A percentile compares a stretch with the other conserved stretches of the same genome.
phyloP scores from a whole-genome alignment of 2,113 vertebrate species.

The Gobiocypris rarus region DNA sequence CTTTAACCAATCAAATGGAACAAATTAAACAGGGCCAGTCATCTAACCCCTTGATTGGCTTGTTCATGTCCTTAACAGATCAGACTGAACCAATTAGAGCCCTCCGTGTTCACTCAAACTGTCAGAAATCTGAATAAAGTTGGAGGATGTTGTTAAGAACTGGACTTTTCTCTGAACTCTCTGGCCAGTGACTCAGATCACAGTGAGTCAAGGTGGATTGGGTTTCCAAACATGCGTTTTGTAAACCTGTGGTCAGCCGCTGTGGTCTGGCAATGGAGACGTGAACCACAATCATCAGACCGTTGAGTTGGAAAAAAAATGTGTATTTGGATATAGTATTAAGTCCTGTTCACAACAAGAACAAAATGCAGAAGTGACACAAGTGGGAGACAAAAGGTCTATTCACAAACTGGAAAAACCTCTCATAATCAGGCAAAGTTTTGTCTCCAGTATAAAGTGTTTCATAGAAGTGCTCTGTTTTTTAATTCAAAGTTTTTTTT shows the following conservation, averaged over 20 bases:
- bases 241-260: constrained; percentile 11
- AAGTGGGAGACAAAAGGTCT: neutral
- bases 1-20: constrained; percentile 44
- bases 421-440: neutral
- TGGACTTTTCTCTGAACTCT: constrained; percentile 22
- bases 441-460: neutral
- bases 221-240: constrained; percentile 31
- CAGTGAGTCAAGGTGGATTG: constrained; percentile 30
- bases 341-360: neutral
- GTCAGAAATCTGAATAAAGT: constrained; percentile 23
- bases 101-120: constrained; percentile 20
- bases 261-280: constrained; percentile 16
- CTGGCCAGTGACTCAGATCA: constrained; percentile 24
- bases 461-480: constrained; percentile 10
- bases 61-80: constrained; percentile 29
- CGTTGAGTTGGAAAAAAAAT: constrained; percentile 21
- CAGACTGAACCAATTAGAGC: constrained; percentile 26
- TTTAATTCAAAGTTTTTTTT: neutral
- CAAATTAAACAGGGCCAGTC: constrained; percentile 30
- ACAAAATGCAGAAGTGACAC: neutral
- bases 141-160: constrained; percentile 2
- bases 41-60: constrained; percentile 39
- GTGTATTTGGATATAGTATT: neutral
- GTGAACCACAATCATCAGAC: neutral
- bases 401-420: neutral